Evolutionary conservation across 2,113 vertebrate genomes (phyloP), one percentile per base, ranked within the genome.

Genomic region (Cromileptes altivelis): DNA sequence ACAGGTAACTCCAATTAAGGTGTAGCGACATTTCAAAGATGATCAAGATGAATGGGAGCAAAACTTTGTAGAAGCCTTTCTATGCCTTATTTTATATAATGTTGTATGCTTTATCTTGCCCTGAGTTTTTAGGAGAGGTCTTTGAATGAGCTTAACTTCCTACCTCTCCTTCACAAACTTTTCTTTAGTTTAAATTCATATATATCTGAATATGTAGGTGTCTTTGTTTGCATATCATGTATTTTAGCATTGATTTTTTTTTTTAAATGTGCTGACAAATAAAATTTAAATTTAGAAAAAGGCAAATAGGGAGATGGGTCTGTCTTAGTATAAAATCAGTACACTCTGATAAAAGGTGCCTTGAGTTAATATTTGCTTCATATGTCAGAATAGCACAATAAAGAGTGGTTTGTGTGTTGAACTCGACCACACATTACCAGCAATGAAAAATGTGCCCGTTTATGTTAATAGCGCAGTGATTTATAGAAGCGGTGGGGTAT

Each of bases 361-460:
- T 40, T 0, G 1, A 30, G 3, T 15, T 13, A 45, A 8, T 19
- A 27, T 45, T 6, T 25, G 5, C 21, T n/a, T 42, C 9, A 21
- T 42, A 19, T 0, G 0, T 47, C 40, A 72, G 57, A 53, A 18
- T 1, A 15, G 37, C 14, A 19, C 5, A 56, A 60, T 27, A 21
- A 56, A 42, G 3, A 7, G 5, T 19, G 15, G 8, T 13, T 23
- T 4, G 1, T 57, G 6, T 40, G 67, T 53, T 45, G 19, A 25
- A 73, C 25, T 13, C 21, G 47, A 21, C 21, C 14, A 8, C 37
- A 70, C 25, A 64, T 21, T 53, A 45, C 1, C 6, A 73, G 15
- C 19, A 17, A n/a, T 61, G 70, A 81, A 42, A 75, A 71, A 78
- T 45, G 5, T 23, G 1, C 15, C 63, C 6, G 19, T 45, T 75